Evolutionary conservation across 2,797 vertebrate genomes (phyloP), one percentile per base, ranked within the genome.

Genomic region (Epinephelus malabaricus): DNA sequence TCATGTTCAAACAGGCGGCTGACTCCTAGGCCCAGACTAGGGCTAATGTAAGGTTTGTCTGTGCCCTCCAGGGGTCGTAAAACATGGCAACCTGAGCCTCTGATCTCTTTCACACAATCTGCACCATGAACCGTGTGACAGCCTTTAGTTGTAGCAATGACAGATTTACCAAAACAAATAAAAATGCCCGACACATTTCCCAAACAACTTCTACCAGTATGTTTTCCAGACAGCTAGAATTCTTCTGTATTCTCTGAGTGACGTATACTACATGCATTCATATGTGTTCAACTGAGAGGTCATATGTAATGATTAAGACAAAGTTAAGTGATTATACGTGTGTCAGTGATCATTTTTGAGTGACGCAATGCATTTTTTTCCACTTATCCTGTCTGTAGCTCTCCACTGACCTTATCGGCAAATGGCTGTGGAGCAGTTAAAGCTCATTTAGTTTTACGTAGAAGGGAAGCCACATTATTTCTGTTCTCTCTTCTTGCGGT

Each of bases 1-100:
- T 96, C 87, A 92, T 93, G 82, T 93, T 93, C 79, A 91, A 95
- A 90, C 91, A 87, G 84, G 93, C 88, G 60, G 86, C 89, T 91
- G 90, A 93, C 87, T 94, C 84, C 72, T 76, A 61, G 75, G 72
- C 77, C 76, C 88, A 93, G 90, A 90, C 88, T 70, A 38, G 50
- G 75, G 60, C 88, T 93, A 92, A 92, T 90, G 87, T 86, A 90
- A 73, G 88, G 87, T 86, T 92, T 92, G 83, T 83, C 86, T 79
- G 85, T 85, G 71, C 85, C 86, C 88, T 92, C 82, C 77, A 89
- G 83, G 88, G 90, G 76, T 91, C 84, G 86, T 94, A 92, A 91
- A 92, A 91, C 88, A 90, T 56, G 53, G 80, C 81, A 90, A 78
- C 78, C 77, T 83, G 76, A 88, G 82, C 63, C 64, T 86, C 82